These are phyloP conservation scores for Arizona elegans DNA, from an alignment of 2,113 vertebrate genomes.

Conservation along the genomic window DNA sequence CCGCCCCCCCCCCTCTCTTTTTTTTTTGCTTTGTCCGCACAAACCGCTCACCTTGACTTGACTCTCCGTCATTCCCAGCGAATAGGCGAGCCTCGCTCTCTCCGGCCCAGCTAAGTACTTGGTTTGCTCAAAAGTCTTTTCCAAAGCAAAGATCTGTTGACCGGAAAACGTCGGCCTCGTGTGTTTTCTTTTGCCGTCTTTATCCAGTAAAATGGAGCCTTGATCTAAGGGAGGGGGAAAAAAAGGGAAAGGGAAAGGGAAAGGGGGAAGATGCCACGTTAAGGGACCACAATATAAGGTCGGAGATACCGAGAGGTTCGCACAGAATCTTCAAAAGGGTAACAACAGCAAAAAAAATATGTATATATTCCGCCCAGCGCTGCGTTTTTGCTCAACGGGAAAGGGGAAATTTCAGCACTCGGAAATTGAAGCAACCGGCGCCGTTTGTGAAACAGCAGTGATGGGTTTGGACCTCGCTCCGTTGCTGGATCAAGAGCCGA, in stretches of 20 bases:
- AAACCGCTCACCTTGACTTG: constrained; percentile 89
- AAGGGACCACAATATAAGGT: neutral
- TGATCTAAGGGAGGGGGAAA: constrained; percentile 74
- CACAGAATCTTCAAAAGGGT: neutral
- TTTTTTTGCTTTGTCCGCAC: neutral
- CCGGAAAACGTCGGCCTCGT: constrained; percentile 96
- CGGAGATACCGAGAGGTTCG: neutral
- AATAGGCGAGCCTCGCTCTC: constrained; percentile 90
- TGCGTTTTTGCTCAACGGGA: neutral
- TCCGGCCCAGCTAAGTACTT: constrained; percentile 91
- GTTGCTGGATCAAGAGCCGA: neutral
- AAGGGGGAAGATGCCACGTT: neutral
- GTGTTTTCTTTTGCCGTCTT: constrained; percentile 96
- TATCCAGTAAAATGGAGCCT: constrained; percentile 90
- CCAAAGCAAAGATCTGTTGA: constrained; percentile 80
- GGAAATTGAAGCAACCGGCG: neutral
- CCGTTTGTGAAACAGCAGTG: neutral
- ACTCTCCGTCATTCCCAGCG: constrained; percentile 96
- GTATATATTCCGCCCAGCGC: neutral
- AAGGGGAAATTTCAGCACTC: neutral
- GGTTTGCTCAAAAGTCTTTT: neutral
- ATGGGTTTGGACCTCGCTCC: neutral
- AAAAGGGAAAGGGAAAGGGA: neutral
- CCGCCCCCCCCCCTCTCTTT: neutral
- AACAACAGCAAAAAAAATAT: neutral